Conservation (phyloP, 1,140 invertebrate genomes). For the Bombus terrestris region DNA sequence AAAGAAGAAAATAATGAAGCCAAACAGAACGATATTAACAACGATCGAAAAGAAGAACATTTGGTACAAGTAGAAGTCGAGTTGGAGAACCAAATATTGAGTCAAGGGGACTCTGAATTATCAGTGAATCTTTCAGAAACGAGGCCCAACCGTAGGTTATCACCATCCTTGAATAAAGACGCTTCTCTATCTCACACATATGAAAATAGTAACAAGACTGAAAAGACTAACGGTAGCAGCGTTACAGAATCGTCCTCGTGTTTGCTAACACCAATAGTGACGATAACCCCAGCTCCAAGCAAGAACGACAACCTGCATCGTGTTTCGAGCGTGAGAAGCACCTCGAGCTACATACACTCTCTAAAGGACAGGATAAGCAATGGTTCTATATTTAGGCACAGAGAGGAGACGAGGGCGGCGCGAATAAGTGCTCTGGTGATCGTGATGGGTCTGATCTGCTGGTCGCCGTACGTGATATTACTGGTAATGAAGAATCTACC, state of each 20-base stretch:
- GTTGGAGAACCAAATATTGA: too few relatives aligned
- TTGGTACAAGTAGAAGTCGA: neutral
- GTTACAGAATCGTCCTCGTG: constrained; percentile 54
- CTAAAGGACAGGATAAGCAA: constrained; percentile 90
- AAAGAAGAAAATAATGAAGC: neutral
- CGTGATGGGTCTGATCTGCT: constrained; percentile 88
- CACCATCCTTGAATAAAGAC: neutral
- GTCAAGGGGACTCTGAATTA: neutral
- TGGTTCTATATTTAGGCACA: constrained; percentile 91
- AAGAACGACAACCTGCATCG: constrained; percentile 78
- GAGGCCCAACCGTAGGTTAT: constrained; percentile 20
- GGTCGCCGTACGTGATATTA: constrained; percentile 86
- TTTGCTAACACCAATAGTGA: constrained; percentile 76
- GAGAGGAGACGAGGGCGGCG: constrained; percentile 91
- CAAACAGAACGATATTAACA: too few relatives aligned
- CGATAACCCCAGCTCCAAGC: constrained; percentile 80
- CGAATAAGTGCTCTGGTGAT: constrained; percentile 89
- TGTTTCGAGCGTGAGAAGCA: constrained; percentile 76
- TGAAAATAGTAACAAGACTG: constrained; percentile 27
- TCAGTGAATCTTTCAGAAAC: neutral
- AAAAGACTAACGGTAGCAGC: neutral
- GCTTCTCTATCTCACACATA: neutral
- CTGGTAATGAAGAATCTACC: constrained; percentile 81
- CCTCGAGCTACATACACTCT: constrained; percentile 86
- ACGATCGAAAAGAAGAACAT: neutral